phyloP scores from a whole-genome alignment of 2,113 vertebrate species.

The Syngnathus scovelli region DNA sequence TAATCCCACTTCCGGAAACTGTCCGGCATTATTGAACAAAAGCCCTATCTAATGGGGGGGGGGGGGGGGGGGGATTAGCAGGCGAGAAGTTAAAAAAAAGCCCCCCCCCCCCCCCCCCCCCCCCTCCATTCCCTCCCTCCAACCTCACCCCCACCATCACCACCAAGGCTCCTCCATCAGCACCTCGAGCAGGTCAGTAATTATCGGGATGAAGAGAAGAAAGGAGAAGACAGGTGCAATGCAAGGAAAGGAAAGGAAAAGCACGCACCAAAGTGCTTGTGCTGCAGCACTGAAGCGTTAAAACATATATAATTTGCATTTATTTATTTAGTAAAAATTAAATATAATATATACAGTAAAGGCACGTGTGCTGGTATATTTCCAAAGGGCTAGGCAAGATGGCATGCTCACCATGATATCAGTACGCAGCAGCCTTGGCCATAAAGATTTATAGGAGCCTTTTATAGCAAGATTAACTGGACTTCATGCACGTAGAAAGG shows the following conservation, averaged over 20 bases:
- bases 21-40: conserved; percentile 96
- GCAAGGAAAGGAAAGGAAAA: conserved; percentile 42
- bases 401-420: conserved; percentile 7
- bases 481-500: conserved; percentile 14
- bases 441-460: conserved; percentile 52
- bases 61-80: conserved; percentile 90
- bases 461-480: conserved; percentile 52
- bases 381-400: conserved; percentile 27
- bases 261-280: not conserved
- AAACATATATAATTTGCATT: too few relatives aligned
- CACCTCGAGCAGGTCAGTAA: conserved; percentile 90
- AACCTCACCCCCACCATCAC: conserved; percentile 26
- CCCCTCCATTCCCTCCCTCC: conserved; percentile 67
- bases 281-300: too few relatives aligned
- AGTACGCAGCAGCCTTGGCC: conserved; percentile 13
- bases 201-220: conserved; percentile 84
- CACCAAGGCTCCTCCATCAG: conserved; percentile 63
- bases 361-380: conserved; percentile 15
- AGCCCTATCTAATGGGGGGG: conserved; percentile 90
- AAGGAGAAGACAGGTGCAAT: conserved; percentile 82
- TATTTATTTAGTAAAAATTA: too few relatives aligned
- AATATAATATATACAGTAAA: too few relatives aligned
- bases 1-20: conserved; percentile 99
- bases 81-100: conserved; percentile 78
- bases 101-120: conserved; percentile 65